Percentiles rank a stretch among this genome's conserved stretches.
phyloP scores from a whole-genome alignment of 2,113 vertebrate species.

The Prietella phreatophila region DNA sequence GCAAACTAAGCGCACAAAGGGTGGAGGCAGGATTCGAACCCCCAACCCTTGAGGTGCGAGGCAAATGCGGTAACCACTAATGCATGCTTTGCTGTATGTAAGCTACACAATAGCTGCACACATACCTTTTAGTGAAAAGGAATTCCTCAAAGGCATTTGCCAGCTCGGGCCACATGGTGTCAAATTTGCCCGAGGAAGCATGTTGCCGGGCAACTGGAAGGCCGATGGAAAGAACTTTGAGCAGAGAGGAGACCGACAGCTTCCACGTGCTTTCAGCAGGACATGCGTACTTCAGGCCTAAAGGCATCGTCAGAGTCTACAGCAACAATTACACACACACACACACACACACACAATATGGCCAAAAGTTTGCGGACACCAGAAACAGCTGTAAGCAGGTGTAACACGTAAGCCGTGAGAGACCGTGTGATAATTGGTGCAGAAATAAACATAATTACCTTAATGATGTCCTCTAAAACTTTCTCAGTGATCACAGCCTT shows the following conservation, averaged over 20 bases:
- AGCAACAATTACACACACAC: constrained; percentile 25
- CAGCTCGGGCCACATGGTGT: constrained; percentile 97
- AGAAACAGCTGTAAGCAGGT: neutral
- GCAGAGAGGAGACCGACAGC: constrained; percentile 90
- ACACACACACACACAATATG: no score
- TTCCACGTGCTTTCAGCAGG: constrained; percentile 99
- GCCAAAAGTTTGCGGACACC: neutral
- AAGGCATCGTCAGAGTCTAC: constrained; percentile 85
- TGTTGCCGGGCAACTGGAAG: constrained; percentile 96
- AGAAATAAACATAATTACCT: constrained; percentile 72
- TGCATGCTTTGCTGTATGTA: neutral
- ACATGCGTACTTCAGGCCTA: constrained; percentile 94
- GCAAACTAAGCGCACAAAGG: no score
- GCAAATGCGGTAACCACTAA: no score
- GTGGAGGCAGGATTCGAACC: no score
- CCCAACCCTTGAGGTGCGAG: no score
- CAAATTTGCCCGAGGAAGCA: constrained; percentile 92
- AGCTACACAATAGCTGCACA: neutral
- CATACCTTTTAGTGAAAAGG: constrained; percentile 96
- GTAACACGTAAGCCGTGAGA: neutral
- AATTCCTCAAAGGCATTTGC: constrained; percentile 95
- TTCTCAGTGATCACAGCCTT: constrained; percentile 97
- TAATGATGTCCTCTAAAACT: constrained; percentile 93
- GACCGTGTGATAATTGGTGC: neutral
- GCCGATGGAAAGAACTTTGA: constrained; percentile 91